Evolutionary conservation across 2,888 invertebrate genomes (phyloP), one percentile per base, ranked within the genome.

Genomic region (Auanema freiburgensis): DNA sequence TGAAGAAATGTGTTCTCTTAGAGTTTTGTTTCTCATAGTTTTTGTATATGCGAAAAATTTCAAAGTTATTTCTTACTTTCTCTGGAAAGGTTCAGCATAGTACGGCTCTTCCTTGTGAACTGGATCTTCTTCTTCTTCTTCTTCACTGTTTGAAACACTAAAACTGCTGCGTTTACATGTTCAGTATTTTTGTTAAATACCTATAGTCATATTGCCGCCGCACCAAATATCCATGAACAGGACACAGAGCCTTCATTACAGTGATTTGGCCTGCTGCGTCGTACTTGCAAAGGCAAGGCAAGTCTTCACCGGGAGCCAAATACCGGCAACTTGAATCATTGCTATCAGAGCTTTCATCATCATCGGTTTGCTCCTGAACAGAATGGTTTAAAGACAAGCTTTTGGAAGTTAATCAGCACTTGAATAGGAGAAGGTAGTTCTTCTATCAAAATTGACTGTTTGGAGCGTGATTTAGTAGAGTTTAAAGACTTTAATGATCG

Each of bases 181-280:
- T 18, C 16, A 5, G 46, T 21, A n/a, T 52, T 18, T 21, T 2
- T 40, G 16, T 18, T 43, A n/a, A n/a, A n/a, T 4, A 68, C 72
- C 72, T 73, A 62, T 76, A 74, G 56, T 77, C 75, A 53, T 75
- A 75, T 58, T 74, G 69, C 25, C 76, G 49, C 24, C 76, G 69
- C n/a, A 75, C 77, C 77, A 77, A 75, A 57, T 76, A 81, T 16
- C 82, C 82, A 57, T 82, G 82, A n/a, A 83, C 80, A 1, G 82
- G 82, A 65, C 82, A 82, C 10, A 82, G 57, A 6, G 79, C 79
- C 59, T 77, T 77, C 76, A 77, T 77, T 1, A 72, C 63, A 50
- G 67, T 59, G 24, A 77, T 77, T 1, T 71, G 62, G 0, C 82
- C 82, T 21, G 63, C 65, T 1, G 71, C 60, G 60, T 81, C 74